Evolutionary conservation across 2,797 vertebrate species (phyloP), one percentile per base, ranked within the genome.

Genomic region (Sorex maritimensis): DNA sequence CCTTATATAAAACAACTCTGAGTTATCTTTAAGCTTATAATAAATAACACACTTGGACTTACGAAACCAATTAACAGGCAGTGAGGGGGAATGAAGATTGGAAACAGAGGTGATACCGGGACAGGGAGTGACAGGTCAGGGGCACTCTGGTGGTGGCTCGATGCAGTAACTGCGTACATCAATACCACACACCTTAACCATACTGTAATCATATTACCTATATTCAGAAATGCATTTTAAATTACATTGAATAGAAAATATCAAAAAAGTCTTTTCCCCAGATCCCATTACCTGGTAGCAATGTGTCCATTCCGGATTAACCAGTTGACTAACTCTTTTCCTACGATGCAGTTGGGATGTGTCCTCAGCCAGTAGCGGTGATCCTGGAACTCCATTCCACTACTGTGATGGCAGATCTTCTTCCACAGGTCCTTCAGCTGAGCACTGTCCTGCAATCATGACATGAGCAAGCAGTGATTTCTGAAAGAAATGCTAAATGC

Each of bases 351-450:
- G 98, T 99, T 99, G 55, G 99, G 99, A 97, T 99, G 99, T 0
- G 99, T 99, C 86, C 99, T 98, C 88, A 99, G 98, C 99, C 99
- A 99, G 94, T 99, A 99, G 38, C 99, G 98, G 97, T 99, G 99
- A 97, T 99, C 99, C 97, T 99, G 99, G 96, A 99, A 99, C 97
- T 99, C 99, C 99, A 99, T 99, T 61, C 99, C 99, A 1, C 99
- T 99, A 94, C 96, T 99, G 96, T 99, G 99, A 98, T 99, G 99
- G 97, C 99, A 99, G 93, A 99, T 99, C 97, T 99, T 99, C 97
- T 99, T 99, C 99, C 99, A 99, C 55, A 99, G 95, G 90, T 99
- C 99, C 97, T 99, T 99, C 72, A 99, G 97, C 95, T 99, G 99
- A 49, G 99, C 99, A 0, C 99, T 99, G 92, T 99, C 99, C 99